Conservation (phyloP, 2,113 vertebrate species). For the Spilogale gracilis region DNA sequence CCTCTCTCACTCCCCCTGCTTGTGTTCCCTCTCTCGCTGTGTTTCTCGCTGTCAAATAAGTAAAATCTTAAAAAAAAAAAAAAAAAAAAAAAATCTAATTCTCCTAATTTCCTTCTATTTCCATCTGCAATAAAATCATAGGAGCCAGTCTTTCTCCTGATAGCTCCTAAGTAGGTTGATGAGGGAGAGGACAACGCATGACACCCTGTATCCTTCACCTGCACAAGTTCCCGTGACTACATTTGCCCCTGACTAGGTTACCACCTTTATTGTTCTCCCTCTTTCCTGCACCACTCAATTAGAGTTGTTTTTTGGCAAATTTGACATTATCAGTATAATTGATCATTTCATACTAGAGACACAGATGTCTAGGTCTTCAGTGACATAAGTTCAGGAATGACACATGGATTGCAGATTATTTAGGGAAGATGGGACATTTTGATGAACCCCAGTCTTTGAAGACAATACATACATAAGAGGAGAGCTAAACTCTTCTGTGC, state of each 20-base stretch:
- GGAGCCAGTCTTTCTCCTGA: neutral
- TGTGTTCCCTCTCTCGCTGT: no score
- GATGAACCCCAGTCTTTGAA: neutral
- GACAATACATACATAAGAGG: neutral
- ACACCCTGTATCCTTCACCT: neutral
- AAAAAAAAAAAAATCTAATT: conserved; percentile 26
- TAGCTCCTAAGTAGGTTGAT: neutral
- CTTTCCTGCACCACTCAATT: neutral
- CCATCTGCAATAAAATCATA: neutral
- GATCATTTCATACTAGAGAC: neutral
- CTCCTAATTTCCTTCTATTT: conserved; percentile 11
- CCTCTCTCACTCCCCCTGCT: no score
- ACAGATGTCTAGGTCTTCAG: neutral
- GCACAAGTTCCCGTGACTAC: neutral
- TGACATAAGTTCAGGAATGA: conserved; percentile 11
- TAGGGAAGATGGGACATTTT: neutral
- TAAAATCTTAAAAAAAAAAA: conserved; percentile 54
- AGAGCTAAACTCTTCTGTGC: neutral
- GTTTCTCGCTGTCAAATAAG: no score
- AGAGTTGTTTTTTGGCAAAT: neutral
- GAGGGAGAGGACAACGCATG: neutral
- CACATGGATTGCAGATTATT: neutral
- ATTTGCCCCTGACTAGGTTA: neutral
- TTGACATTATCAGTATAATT: neutral
- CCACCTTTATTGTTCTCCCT: neutral